phyloP scores from a whole-genome alignment of 2,113 vertebrate species.

The Ceyx margarethae region DNA sequence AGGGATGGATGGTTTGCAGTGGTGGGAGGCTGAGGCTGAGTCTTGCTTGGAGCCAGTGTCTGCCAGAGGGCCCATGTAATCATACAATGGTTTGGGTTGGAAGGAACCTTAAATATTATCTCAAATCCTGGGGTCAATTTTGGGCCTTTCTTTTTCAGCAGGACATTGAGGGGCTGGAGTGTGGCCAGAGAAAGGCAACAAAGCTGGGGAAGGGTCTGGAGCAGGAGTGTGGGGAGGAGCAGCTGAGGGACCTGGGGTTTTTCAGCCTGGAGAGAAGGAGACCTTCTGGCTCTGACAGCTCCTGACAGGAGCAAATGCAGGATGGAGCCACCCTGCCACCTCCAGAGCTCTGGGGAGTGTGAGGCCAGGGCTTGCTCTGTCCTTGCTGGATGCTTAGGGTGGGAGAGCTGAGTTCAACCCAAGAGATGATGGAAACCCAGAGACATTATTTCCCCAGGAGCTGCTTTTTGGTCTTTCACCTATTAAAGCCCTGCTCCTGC shows the following conservation, averaged over 20 bases:
- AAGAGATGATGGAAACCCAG: neutral
- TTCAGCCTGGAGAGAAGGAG: no score
- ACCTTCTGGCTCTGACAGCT: no score
- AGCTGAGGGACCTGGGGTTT: no score
- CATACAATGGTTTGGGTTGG: neutral
- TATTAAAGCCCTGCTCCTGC: neutral
- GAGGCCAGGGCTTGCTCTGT: neutral
- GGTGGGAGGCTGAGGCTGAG: neutral
- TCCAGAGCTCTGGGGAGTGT: neutral
- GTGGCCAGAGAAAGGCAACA: no score
- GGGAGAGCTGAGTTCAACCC: neutral
- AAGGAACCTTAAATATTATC: neutral
- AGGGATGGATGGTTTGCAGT: neutral
- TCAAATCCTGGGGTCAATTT: no score
- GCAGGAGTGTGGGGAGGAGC: no score
- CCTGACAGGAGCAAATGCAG: neutral
- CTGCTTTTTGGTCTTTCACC: neutral
- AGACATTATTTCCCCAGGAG: neutral
- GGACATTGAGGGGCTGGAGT: no score
- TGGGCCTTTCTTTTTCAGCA: no score
- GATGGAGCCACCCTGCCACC: neutral
- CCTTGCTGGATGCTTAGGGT: neutral
- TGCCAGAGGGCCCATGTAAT: accelerated
- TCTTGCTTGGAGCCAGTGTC: accelerated
- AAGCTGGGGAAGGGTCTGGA: no score